phyloP scores from a whole-genome alignment of 2,797 vertebrate species.

The Numenius phaeopus region DNA sequence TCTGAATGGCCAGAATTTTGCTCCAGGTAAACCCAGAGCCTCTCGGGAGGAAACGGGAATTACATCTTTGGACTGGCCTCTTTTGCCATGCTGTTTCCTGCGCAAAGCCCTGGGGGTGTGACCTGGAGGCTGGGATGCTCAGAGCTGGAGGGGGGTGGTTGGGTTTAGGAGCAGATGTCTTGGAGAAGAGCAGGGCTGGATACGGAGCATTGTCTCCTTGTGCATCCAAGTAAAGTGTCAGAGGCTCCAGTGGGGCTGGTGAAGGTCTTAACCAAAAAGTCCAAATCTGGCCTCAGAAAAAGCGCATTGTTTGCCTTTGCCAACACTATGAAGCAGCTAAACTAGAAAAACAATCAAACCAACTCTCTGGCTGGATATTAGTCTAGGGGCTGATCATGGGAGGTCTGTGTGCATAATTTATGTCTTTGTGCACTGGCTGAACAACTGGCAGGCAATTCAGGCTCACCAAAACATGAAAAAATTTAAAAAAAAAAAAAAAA shows the following conservation, averaged over 20 bases:
- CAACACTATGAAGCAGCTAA: background rate
- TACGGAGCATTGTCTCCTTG: fast-evolving
- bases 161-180: background rate
- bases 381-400: background rate
- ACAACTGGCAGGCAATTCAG: background rate
- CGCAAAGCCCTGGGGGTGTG: background rate
- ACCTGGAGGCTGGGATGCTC: background rate
- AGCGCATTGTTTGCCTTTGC: background rate
- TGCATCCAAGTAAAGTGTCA: background rate
- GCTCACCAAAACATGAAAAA: background rate
- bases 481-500: too few relatives aligned
- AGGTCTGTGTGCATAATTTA: background rate
- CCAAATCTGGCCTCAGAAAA: background rate
- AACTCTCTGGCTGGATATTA: background rate
- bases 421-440: background rate
- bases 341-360: background rate
- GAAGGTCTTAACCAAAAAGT: background rate
- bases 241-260: fast-evolving
- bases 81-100: background rate
- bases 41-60: background rate
- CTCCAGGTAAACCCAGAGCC: background rate
- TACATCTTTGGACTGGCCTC: background rate
- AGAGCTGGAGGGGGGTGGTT: background rate
- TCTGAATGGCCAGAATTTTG: background rate
- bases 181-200: background rate